A percentile compares a stretch with the other conserved stretches of the same genome.
phyloP scores from a whole-genome alignment of 2,888 invertebrate genomes.

The Bombylius discolor region DNA sequence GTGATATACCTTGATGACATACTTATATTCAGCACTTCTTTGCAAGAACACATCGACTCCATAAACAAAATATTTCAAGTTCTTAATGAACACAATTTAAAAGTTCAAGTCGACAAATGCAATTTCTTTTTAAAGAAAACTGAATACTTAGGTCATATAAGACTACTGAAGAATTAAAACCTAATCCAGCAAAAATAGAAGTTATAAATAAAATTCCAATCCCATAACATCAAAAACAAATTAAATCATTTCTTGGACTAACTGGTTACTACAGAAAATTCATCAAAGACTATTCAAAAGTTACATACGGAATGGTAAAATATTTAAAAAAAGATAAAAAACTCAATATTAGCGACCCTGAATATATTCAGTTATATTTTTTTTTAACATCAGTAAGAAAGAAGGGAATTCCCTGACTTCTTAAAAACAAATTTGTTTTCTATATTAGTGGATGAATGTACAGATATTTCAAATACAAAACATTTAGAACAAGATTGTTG shows the following conservation, averaged over 20 bases:
- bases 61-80: slow-evolving; percentile 2
- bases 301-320: slow-evolving; percentile 7
- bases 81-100: slow-evolving; percentile 2
- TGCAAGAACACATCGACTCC: slow-evolving; percentile 16
- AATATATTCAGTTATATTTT: too few relatives aligned
- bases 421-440: too few relatives aligned
- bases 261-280: slow-evolving; percentile 9
- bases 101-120: too few relatives aligned
- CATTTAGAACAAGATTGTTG: too few relatives aligned
- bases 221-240: slow-evolving; percentile 1
- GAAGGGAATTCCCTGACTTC: too few relatives aligned
- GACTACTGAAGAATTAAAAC: slow-evolving; percentile 18
- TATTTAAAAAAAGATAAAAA: slow-evolving; percentile 10
- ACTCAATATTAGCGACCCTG: slow-evolving; percentile 1
- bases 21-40: slow-evolving; percentile 13
- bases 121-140: slow-evolving; percentile 9
- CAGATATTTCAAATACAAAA: too few relatives aligned
- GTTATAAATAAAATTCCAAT: slow-evolving; percentile 7
- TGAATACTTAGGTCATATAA: slow-evolving; percentile 18
- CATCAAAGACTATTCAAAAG: slow-evolving; percentile 9
- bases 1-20: slow-evolving; percentile 22
- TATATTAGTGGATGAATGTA: too few relatives aligned
- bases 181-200: slow-evolving; percentile 19
- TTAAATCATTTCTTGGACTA: slow-evolving; percentile 9
- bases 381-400: too few relatives aligned